Base-by-base conservation (phyloP, 2,113 vertebrate species). In the Serilophus lunatus region DNA sequence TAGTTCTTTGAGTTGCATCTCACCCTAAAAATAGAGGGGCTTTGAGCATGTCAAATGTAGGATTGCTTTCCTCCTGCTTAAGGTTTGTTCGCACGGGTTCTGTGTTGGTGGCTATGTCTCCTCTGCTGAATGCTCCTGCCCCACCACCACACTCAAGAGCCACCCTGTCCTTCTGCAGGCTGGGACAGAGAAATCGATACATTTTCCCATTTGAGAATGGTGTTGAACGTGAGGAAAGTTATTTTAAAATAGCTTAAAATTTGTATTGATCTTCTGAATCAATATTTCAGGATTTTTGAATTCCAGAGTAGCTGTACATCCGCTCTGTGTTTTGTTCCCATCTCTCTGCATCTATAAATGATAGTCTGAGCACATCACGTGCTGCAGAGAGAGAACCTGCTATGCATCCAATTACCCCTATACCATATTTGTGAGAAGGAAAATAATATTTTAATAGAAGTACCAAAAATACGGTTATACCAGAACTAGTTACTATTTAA, bases 271-370 rank as follows among this genome's bases (percentile, higher is more conserved):
- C 87, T 91, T 79, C 50, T 36, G n/a, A 59, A 76, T 90, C 79
- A 18, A 53, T 88, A 69, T 72, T 88, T 91, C 63, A 61, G 85
- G 63, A 69, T 77, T 95, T 95, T 83, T 90, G 59, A 74, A 92
- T 61, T 90, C 80, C 54, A 6, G 2, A 77, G 49, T 13, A 80
- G 80, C 53, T 12, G 3, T 44, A 42, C 38, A 50, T 70, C 82
- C 10, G 4, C n/a, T 54, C 61, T 28, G 6, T 40, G 66, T 42
- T 78, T 78, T 25, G 3, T 65, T 66, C 68, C 59, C 14, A n/a
- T 64, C 61, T 79, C 82, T 53, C 49, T 80, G 57, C 31, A 49
- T 69, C 68, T 69, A 38, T 59, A 87, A 92, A 79, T 49, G 53
- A 60, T 10, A 49, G 63, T 64, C 57, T 16, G 6, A 69, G 77